Conservation (phyloP, 2,113 vertebrate genomes). For the Bos javanicus region DNA sequence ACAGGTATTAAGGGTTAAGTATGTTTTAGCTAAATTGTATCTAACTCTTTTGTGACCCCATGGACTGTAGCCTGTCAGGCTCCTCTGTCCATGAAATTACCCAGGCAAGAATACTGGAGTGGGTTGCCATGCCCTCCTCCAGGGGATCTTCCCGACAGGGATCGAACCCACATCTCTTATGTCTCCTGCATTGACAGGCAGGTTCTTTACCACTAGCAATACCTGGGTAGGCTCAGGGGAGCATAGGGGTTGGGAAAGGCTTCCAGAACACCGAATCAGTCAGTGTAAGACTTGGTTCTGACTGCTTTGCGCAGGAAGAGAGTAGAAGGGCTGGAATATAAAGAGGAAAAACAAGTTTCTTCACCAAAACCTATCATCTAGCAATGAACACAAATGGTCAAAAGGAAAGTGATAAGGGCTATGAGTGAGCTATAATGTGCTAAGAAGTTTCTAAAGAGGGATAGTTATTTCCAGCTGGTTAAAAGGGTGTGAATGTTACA, state of each 20-base stretch:
- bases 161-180: background rate
- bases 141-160: background rate
- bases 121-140: background rate
- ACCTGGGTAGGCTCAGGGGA: background rate
- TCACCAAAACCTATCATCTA: background rate
- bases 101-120: background rate
- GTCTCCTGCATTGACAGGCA: background rate
- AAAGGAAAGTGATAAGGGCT: background rate
- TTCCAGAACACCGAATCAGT: background rate
- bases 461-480: background rate
- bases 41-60: background rate
- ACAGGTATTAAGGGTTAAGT: background rate
- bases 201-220: background rate
- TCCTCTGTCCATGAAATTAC: background rate
- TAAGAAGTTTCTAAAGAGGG: background rate
- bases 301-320: background rate
- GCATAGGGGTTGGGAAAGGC: background rate
- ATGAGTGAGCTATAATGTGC: background rate
- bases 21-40: background rate
- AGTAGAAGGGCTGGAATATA: background rate
- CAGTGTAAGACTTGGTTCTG: background rate
- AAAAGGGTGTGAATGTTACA: background rate
- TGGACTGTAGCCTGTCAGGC: background rate
- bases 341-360: background rate
- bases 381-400: background rate